Evolutionary conservation across 1,140 invertebrate genomes (phyloP), one percentile per base, ranked within the genome.

Genomic region (Monomorium pharaonis): DNA sequence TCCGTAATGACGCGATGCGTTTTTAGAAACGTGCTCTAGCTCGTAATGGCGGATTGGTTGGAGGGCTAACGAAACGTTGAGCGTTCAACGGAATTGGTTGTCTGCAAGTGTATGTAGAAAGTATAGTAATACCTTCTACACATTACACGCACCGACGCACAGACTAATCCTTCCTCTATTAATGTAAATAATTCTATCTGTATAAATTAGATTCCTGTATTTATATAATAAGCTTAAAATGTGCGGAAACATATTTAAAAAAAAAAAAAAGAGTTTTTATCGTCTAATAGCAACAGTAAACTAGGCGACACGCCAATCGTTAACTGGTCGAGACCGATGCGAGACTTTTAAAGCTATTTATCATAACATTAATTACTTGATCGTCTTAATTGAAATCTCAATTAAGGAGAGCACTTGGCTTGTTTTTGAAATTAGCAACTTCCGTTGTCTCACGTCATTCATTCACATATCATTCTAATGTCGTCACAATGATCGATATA

Each of bases 361-460:
- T n/a, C n/a, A n/a, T 69, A 85, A 84, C 87, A 78, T 89, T 89
- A 90, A 91, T 91, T 90, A 87, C 58, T 91, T 89, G 86, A 89
- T 88, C 37, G 72, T 75, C 84, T 87, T 91, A 90, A 91, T 90
- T 86, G 90, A 91, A 92, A 92, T 88, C 77, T 85, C 83, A 87
- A 88, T 84, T 54, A 76, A 89, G 85, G 42, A 84, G 30, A 77
- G 54, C 81, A 81, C 87, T 86, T 69, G 30, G 75, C 80, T 85
- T 84, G 58, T 91, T 92, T 90, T 86, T 87, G 69, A 87, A 91
- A 92, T 92, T 92, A 84, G 62, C 60, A 60, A 49, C 87, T 92
- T 92, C 91, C 88, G 90, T 85, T 89, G 76, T 87, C 51, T 62
- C 78, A 86, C 88, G 88, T 88, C 44, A 65, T 70, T 65, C 54